Evolutionary conservation across 2,797 vertebrate genomes (phyloP), one percentile per base, ranked within the genome.

Genomic region (Xerus rutilus): DNA sequence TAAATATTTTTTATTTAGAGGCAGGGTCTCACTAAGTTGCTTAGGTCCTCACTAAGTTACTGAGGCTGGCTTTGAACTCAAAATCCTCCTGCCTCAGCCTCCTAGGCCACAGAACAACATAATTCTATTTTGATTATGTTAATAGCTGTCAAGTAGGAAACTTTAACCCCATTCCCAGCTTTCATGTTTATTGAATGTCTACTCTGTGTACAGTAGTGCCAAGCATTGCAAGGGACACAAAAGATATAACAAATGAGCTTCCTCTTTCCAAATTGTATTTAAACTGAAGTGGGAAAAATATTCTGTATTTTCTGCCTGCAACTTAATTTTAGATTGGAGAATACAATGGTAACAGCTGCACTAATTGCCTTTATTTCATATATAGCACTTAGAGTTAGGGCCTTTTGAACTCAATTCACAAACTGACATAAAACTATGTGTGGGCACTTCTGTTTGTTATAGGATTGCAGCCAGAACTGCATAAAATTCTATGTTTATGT

Each of bases 341-440:
- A 32, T 72, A 96, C 83, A 97, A 96, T 81, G 82, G 64, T 59
- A 89, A 88, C 93, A 97, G 91, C 83, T 96, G 79, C 91, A 93
- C 94, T 76, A 93, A 95, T 89, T 97, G 91, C 52, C 96, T 97
- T 92, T 95, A 89, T 96, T 97, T 97, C 94, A 67, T n/a, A 94
- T 91, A 83, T 78, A 94, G 64, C 3, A 5, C 74, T 96, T 88
- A 83, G 82, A 96, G 9, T 88, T 70, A 74, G 88, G 91, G 52
- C 73, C 85, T 96, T 91, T 92, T 97, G 82, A 97, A 96, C 93
- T 97, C 91, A 76, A 5, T 95, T 95, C 93, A 91, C 57, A 94
- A 67, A 95, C 39, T 96, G 89, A 89, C 72, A 89, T 89, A 94
- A 97, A 95, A 83, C 35, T 70, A 94, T 69, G 74, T 1, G 54